phyloP scores from a whole-genome alignment of 2,797 vertebrate genomes.

The Anabas testudineus region DNA sequence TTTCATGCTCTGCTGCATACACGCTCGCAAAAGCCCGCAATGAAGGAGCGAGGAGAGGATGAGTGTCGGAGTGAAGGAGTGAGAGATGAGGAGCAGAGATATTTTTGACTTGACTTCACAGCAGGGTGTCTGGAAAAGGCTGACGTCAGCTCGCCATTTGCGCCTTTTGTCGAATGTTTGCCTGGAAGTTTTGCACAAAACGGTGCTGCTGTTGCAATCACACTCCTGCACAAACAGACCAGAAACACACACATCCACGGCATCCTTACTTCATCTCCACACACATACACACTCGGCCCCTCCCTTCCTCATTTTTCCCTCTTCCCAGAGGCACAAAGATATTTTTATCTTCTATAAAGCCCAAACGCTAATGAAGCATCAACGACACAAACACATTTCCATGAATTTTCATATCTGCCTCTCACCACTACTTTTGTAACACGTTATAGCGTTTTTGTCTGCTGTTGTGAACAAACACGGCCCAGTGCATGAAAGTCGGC shows the following conservation, averaged over 20 bases:
- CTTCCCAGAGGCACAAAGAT: conserved; percentile 76
- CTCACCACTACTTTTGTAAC: conserved; percentile 17
- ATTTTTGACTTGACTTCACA: conserved; percentile 60
- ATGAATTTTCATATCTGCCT: conserved; percentile 48
- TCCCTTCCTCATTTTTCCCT: conserved; percentile 50
- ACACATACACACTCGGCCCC: conserved; percentile 25
- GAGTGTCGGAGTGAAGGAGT: conserved; percentile 4
- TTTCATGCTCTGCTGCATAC: not conserved
- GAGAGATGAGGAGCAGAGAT: conserved; percentile 33
- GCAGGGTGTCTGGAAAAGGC: conserved; percentile 33
- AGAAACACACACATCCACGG: conserved; percentile 1
- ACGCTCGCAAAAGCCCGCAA: conserved; percentile 7
- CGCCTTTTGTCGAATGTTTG: conserved; percentile 48
- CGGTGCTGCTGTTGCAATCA: not conserved
- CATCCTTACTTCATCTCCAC: conserved; percentile 32
- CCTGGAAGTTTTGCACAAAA: conserved; percentile 24
- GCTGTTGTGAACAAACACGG: conserved; percentile 24
- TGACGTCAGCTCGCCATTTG: conserved; percentile 41
- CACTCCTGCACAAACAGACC: conserved; percentile 1
- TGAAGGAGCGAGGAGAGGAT: conserved; percentile 13
- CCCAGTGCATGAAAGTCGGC: conserved; percentile 10
- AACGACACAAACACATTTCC: conserved; percentile 67
- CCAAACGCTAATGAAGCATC: conserved; percentile 78
- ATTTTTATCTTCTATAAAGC: conserved; percentile 81
- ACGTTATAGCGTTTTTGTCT: conserved; percentile 1